Evolutionary conservation across 2,888 invertebrate genomes (phyloP).

Genomic region (Dioctria linearis): DNA sequence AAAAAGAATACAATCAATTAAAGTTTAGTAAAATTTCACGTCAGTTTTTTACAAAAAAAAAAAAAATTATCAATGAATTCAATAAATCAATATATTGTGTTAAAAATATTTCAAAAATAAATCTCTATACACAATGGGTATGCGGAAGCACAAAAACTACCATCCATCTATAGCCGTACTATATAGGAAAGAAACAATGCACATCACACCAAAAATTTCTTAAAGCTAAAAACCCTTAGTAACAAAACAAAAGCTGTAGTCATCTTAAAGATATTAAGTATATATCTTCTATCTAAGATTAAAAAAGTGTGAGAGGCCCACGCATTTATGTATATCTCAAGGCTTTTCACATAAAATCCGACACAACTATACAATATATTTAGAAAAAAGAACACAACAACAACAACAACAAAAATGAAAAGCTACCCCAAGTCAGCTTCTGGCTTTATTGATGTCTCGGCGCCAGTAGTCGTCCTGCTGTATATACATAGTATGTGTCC

Average conservation of each 20-base stretch:
- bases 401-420: constrained; percentile 21
- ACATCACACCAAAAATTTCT: background rate
- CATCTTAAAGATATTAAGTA: background rate
- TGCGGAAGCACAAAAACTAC: background rate
- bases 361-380: background rate
- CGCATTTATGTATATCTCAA: constrained; percentile 28
- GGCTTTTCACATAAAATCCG: constrained; percentile 30
- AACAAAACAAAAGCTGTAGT: background rate
- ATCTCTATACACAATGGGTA: background rate
- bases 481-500: background rate
- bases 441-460: constrained; percentile 48
- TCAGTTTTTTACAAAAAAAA: no score
- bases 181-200: background rate
- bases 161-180: background rate
- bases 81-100: no score
- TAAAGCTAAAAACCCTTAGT: background rate
- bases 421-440: constrained; percentile 12
- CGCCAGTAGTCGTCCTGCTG: constrained; percentile 26
- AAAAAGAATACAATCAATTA: no score
- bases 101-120: no score
- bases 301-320: constrained; percentile 21
- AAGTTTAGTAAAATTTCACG: no score
- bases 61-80: no score
- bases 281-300: background rate
- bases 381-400: background rate